Evolutionary conservation across 2,113 vertebrate species (phyloP).

Genomic region (Porphyrio hochstetteri): DNA sequence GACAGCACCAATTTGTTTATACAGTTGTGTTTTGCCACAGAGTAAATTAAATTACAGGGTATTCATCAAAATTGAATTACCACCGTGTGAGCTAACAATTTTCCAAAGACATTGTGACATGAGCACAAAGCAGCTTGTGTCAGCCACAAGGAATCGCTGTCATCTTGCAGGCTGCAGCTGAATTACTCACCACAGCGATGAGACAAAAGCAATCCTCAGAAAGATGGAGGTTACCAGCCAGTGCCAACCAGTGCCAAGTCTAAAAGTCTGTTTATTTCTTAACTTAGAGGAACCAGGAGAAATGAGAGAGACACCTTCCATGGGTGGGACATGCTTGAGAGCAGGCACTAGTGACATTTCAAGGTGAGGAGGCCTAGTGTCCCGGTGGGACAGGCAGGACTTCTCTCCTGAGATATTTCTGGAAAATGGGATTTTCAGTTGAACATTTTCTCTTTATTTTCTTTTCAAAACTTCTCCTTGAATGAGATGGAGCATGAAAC

Average conservation of each 20-base stretch:
- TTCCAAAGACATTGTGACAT: slow-evolving; percentile 49
- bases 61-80: slow-evolving; percentile 62
- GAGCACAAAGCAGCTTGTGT: slow-evolving; percentile 54
- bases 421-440: neutral
- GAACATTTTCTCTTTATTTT: neutral
- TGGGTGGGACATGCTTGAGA: rapidly evolving
- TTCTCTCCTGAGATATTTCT: neutral
- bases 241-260: neutral
- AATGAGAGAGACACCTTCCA: neutral
- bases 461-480: neutral
- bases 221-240: slow-evolving; percentile 35
- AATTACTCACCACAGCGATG: slow-evolving; percentile 39
- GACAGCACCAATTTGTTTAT: slow-evolving; percentile 67
- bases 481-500: neutral
- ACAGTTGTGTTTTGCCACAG: slow-evolving; percentile 50
- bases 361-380: neutral
- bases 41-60: slow-evolving; percentile 50
- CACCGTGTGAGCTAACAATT: slow-evolving; percentile 7
- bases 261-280: neutral
- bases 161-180: slow-evolving; percentile 30
- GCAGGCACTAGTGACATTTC: neutral
- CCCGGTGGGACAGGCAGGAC: neutral
- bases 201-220: slow-evolving; percentile 19
- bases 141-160: neutral
- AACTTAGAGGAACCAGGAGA: neutral